phyloP scores from a whole-genome alignment of 1,140 invertebrate genomes.

The Schlechtendalia chinensis region DNA sequence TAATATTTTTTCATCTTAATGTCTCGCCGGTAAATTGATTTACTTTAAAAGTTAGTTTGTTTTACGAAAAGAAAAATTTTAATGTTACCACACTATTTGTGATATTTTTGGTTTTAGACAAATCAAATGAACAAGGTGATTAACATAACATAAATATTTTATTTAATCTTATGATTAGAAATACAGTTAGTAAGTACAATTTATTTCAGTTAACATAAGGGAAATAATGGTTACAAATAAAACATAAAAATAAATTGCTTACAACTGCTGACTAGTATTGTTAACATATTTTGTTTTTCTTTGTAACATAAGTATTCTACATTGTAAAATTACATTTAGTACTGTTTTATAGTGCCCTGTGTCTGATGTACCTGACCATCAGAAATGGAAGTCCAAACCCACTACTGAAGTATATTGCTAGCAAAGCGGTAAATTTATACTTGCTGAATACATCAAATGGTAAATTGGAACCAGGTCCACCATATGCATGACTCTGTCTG shows the following conservation, averaged over 20 bases:
- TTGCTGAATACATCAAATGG: conserved; percentile 31
- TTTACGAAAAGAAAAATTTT: too few relatives aligned
- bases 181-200: conserved; percentile 17
- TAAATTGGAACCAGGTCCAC: conserved; percentile 39
- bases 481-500: conserved; percentile 37
- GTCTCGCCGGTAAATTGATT: too few relatives aligned
- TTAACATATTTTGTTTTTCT: background rate
- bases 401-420: conserved; percentile 31
- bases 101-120: background rate
- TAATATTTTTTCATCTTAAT: too few relatives aligned
- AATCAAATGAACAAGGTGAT: background rate
- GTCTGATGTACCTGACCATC: conserved; percentile 30
- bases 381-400: conserved; percentile 43
- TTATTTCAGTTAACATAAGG: background rate
- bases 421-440: conserved; percentile 43
- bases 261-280: conserved; percentile 30
- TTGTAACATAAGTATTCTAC: background rate
- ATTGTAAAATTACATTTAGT: conserved; percentile 2
- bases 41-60: too few relatives aligned
- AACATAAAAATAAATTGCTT: background rate
- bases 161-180: background rate
- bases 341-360: background rate
- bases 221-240: background rate
- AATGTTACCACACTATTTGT: background rate
- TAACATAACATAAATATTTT: background rate